phyloP scores from a whole-genome alignment of 1,140 invertebrate genomes.

The Zelostemma sp. region DNA sequence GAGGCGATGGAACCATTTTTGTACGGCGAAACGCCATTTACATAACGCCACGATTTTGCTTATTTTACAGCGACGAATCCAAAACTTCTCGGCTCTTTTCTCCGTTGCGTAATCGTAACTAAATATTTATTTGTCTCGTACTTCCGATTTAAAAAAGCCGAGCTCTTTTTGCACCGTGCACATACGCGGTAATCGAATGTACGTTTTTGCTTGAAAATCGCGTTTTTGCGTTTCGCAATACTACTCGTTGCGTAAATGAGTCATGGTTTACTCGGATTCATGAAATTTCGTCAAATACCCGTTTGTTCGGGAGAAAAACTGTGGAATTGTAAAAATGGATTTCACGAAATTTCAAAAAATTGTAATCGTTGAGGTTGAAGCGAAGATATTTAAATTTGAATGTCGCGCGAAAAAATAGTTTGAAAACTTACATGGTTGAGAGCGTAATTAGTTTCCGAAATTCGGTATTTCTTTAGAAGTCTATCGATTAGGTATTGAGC shows the following conservation, averaged over 20 bases:
- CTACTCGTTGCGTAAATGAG: no score
- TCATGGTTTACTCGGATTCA: no score
- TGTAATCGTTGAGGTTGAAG: neutral
- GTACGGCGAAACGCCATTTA: neutral
- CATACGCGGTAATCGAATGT: no score
- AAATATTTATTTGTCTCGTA: neutral
- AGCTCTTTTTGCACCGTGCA: no score
- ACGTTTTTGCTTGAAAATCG: neutral
- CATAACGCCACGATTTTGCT: neutral
- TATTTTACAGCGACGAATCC: neutral
- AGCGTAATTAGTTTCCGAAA: no score
- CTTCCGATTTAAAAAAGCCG: neutral
- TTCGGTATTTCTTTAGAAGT: neutral
- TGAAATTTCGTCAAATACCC: no score
- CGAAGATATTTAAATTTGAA: neutral
- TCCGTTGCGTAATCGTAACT: neutral
- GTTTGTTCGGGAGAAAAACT: no score
- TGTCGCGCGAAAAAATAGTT: neutral
- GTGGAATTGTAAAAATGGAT: no score
- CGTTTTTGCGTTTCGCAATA: no score
- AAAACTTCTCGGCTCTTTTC: neutral
- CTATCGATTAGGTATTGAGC: neutral
- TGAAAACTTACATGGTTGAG: no score
- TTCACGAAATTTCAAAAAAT: neutral
- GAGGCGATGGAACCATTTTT: slow-evolving; percentile 18